These are phyloP conservation scores for Stenichneumon culpator DNA, from an alignment of 2,888 invertebrate species.

Conservation along the genomic window DNA sequence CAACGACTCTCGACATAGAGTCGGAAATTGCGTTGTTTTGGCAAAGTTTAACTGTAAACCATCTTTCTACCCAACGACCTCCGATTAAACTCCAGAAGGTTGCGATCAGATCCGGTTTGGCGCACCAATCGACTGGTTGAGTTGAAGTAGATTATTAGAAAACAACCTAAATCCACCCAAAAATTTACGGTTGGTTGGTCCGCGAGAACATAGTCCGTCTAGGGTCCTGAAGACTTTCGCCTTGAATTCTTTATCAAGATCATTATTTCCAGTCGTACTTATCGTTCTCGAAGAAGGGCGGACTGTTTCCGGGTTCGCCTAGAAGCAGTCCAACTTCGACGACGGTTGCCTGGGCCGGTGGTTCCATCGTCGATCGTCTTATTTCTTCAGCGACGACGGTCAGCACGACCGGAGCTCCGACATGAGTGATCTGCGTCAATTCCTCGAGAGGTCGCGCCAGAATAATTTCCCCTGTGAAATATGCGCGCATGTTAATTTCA, in stretches of 20 bases:
- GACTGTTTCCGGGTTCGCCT: slow-evolving; percentile 91
- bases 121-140: no score
- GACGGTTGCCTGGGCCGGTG: slow-evolving; percentile 92
- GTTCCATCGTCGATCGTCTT: slow-evolving; percentile 90
- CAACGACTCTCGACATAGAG: no score
- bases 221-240: no score
- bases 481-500: slow-evolving; percentile 2
- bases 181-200: no score
- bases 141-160: no score
- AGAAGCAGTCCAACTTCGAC: slow-evolving; percentile 94
- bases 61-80: no score
- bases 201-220: no score
- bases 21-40: no score
- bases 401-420: slow-evolving; percentile 93
- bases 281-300: slow-evolving; percentile 93
- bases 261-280: slow-evolving; percentile 86
- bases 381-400: slow-evolving; percentile 96
- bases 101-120: no score
- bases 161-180: no score
- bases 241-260: not conserved
- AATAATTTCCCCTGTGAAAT: slow-evolving; percentile 88
- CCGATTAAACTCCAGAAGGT: no score
- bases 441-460: slow-evolving; percentile 91
- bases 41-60: no score
- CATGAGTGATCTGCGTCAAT: slow-evolving; percentile 92